phyloP scores from a whole-genome alignment of 2,888 invertebrate genomes.

The Dryococelus australis region DNA sequence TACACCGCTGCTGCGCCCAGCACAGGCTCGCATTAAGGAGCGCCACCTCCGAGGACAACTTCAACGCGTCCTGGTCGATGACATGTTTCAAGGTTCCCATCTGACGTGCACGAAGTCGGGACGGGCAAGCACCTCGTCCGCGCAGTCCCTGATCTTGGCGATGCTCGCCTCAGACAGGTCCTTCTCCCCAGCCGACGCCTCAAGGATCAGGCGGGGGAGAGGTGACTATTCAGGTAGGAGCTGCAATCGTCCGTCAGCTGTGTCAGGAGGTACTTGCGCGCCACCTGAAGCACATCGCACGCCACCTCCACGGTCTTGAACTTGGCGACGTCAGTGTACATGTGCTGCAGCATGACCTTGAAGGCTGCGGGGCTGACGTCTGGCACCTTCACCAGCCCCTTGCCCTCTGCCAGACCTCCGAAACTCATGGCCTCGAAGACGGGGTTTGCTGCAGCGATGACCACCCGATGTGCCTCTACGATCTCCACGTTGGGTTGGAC shows the following conservation, averaged over 20 bases:
- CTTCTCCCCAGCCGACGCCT: neutral
- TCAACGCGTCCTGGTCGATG: too few relatives aligned
- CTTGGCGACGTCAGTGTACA: neutral
- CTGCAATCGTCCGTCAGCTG: neutral
- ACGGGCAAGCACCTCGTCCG: too few relatives aligned
- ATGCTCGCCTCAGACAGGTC: neutral
- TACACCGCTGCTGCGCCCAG: too few relatives aligned
- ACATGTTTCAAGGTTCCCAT: too few relatives aligned
- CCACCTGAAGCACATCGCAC: neutral
- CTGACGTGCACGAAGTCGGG: too few relatives aligned
- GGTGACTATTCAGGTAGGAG: neutral
- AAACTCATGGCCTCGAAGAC: constrained; percentile 23
- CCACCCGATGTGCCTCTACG: neutral
- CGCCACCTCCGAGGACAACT: too few relatives aligned
- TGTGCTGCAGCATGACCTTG: neutral
- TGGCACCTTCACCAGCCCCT: neutral
- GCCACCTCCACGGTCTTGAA: neutral
- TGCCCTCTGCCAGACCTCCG: neutral
- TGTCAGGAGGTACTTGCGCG: neutral
- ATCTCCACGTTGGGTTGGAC: neutral
- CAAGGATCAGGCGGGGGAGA: neutral
- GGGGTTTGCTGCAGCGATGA: neutral
- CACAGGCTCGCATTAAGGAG: too few relatives aligned
- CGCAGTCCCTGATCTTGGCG: neutral
- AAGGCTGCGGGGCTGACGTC: neutral